Evolutionary conservation across 2,113 vertebrate genomes (phyloP), one percentile per base, ranked within the genome.

Genomic region (Apistogramma diplotaenia): DNA sequence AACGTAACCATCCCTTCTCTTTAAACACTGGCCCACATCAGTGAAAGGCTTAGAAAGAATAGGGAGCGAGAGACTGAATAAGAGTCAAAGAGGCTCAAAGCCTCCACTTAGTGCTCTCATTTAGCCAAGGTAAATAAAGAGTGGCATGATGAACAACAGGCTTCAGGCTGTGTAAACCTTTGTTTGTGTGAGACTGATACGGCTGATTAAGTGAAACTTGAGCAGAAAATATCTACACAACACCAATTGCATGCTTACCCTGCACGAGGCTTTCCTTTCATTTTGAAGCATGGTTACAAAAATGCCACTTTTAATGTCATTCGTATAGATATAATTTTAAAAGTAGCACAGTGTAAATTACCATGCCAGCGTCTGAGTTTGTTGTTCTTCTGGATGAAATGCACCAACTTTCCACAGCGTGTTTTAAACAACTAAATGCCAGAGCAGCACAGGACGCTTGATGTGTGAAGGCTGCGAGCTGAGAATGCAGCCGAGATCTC

Each of bases 41-140:
- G 51, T 55, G 54, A 53, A 78, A 51, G 25, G 62, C 40, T 67
- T 27, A 27, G 43, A 29, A 70, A 70, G 25, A 51, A 29, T 43
- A 51, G 29, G 19, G 25, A 51, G 25, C 43, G 49, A 29, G 43
- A 16, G 29, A 29, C 10, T 70, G 40, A 49, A 70, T 46, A 49
- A 49, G 49, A 70, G 16, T 70, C 0, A 46, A 21, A 54, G 53
- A 51, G 54, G 53, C 31, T 58, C 16, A 19, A 19, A 74, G 67
- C 35, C 51, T 77, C 5, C 31, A 43, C 12, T 82, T n/a, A 37
- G 18, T 27, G 35, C 29, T 51, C 1, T 29, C 2, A 51, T 78
- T 78, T n/a, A 56, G 23, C 49, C 2, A 76, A 46, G 37, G 71
- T 79, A 87, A 86, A 87, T 78, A 59, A 59, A 89, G 40, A 56